A percentile compares a stretch with the other conserved stretches of the same genome.
These are phyloP conservation scores for Oscheius sp. DNA, from an alignment of 2,888 invertebrate species.

Conservation along the genomic window DNA sequence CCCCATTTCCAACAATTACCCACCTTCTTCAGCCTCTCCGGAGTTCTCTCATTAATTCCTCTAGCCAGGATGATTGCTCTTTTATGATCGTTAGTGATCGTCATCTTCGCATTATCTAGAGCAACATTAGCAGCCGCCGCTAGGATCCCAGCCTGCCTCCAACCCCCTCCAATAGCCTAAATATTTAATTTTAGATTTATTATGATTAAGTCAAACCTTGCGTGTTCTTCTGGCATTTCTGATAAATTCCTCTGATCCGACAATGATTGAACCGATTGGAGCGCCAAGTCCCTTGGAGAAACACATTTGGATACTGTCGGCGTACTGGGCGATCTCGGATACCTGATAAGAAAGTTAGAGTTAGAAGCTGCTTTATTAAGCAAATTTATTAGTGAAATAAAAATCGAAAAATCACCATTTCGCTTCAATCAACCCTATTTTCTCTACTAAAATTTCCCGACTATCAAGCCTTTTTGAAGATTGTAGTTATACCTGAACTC, in stretches of 20 bases:
- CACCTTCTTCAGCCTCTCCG: slow-evolving; percentile 41
- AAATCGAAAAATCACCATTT: too few species aligned
- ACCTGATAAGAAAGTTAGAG: slow-evolving; percentile 30
- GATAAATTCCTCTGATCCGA: slow-evolving; percentile 75
- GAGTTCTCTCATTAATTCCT: slow-evolving; percentile 50
- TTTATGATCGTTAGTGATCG: slow-evolving; percentile 81
- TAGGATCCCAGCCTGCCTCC: slow-evolving; percentile 89
- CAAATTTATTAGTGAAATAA: too few species aligned
- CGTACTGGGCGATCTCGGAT: slow-evolving; percentile 68
- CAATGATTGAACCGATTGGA: slow-evolving; percentile 86
- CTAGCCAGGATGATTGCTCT: slow-evolving; percentile 63
- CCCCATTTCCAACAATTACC: too few species aligned
- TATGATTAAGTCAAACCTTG: slow-evolving; percentile 32
- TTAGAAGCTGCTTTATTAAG: too few species aligned
- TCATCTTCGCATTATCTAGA: slow-evolving; percentile 79
- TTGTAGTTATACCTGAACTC: slow-evolving; percentile 75
- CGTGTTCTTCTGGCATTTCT: slow-evolving; percentile 42
- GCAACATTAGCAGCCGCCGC: slow-evolving; percentile 89
- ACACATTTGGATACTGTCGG: slow-evolving; percentile 86
- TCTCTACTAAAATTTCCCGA: too few species aligned
- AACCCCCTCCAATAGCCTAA: slow-evolving; percentile 90
- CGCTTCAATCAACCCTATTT: too few species aligned
- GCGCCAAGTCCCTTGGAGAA: slow-evolving; percentile 85
- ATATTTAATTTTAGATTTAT: neutral
- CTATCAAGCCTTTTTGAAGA: neutral